These are phyloP conservation scores for Acanthaster planci DNA, from an alignment of 35 echinoderm and acorn worm species.

Conservation along the genomic window DNA sequence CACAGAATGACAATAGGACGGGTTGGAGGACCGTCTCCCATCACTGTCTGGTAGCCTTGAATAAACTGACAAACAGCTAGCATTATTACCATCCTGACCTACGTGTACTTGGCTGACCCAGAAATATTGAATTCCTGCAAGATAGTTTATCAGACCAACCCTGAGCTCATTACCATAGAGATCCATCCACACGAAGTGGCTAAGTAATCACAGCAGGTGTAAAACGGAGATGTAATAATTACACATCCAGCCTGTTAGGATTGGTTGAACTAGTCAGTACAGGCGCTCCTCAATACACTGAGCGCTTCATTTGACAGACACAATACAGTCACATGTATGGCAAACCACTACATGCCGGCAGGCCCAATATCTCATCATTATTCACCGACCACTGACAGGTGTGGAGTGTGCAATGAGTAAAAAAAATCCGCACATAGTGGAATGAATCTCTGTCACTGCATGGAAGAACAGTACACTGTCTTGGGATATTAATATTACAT, in stretches of 20 bases:
- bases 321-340: conserved; percentile 17
- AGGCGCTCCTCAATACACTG: no score
- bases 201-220: conserved; percentile 16
- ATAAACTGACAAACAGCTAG: no score
- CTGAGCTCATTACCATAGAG: neutral
- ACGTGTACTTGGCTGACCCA: no score
- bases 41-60: no score
- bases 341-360: conserved; percentile 8
- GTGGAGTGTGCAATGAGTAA: neutral
- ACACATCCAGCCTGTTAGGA: neutral
- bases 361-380: neutral
- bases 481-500: no score
- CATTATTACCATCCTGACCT: no score
- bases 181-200: neutral
- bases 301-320: conserved; percentile 22
- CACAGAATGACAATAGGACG: no score
- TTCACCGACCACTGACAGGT: neutral
- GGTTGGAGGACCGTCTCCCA: no score
- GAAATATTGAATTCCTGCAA: neutral
- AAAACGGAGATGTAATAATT: conserved; percentile 1
- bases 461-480: no score
- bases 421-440: no score
- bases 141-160: neutral
- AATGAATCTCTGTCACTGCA: no score
- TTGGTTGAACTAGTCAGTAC: neutral